A percentile compares a stretch with the other conserved stretches of the same genome.
phyloP scores from a whole-genome alignment of 2,888 invertebrate genomes.

The Scaptomyza tumidula region DNA sequence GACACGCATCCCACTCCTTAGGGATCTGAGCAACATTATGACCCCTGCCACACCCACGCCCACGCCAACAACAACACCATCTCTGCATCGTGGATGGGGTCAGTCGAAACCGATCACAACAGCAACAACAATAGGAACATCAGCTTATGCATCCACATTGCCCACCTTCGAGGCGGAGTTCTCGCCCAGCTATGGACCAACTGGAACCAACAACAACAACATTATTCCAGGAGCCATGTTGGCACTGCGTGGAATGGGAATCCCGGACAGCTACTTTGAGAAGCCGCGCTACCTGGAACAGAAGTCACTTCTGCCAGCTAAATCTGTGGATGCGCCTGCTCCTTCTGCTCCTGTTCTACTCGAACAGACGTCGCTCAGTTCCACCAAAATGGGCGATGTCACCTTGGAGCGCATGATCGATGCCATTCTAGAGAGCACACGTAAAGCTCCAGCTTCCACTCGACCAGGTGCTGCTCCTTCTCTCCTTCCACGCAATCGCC shows the following conservation, averaged over 20 bases:
- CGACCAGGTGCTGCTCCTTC: neutral
- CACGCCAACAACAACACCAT: neutral
- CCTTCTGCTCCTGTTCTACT: neutral
- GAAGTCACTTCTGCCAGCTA: constrained; percentile 18
- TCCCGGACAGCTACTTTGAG: constrained; percentile 84
- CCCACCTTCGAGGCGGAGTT: constrained; percentile 84
- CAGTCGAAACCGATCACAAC: neutral
- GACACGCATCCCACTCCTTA: constrained; percentile 51
- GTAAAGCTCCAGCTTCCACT: constrained; percentile 68
- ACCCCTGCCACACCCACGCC: neutral
- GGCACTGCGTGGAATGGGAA: constrained; percentile 83
- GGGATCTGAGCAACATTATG: constrained; percentile 80
- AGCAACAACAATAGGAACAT: neutral
- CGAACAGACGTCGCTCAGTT: constrained; percentile 72
- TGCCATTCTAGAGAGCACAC: constrained; percentile 84
- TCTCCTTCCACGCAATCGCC: constrained; percentile 6
- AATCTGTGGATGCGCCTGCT: neutral
- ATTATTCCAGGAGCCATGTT: constrained; percentile 81
- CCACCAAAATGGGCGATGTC: constrained; percentile 83
- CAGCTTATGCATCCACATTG: constrained; percentile 79
- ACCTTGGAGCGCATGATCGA: constrained; percentile 84
- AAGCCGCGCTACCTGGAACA: constrained; percentile 82
- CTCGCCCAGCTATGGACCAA: constrained; percentile 75
- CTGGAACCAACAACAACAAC: constrained; percentile 19
- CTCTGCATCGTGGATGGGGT: constrained; percentile 1